These are phyloP conservation scores for Brachionus paranguensis DNA, from an alignment of 1,140 invertebrate genomes.

Conservation along the genomic window DNA sequence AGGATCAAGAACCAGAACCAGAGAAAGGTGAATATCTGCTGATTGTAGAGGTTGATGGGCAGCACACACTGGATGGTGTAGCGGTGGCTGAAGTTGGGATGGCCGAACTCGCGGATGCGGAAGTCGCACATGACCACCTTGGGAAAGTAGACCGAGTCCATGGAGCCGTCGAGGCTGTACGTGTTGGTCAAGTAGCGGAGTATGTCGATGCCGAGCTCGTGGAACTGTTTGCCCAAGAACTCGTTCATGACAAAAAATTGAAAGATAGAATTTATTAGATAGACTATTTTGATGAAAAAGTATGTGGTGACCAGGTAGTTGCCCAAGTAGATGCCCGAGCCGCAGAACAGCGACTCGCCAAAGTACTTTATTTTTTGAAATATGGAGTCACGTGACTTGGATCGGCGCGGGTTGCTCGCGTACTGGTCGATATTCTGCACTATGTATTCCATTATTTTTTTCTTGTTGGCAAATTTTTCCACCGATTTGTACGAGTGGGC, in stretches of 20 bases:
- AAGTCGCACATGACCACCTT: slow-evolving; percentile 39
- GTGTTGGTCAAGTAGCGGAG: slow-evolving; percentile 30
- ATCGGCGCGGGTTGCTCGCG: slow-evolving; percentile 25
- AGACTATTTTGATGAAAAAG: slow-evolving; percentile 34
- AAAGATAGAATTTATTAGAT: slow-evolving; percentile 25
- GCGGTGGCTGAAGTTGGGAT: slow-evolving; percentile 41
- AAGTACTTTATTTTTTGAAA: slow-evolving; percentile 40
- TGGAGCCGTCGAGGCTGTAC: not conserved
- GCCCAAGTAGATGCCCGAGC: slow-evolving; percentile 24
- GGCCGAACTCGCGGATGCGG: slow-evolving; percentile 38
- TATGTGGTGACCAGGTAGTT: slow-evolving; percentile 39
- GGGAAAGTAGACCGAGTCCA: slow-evolving; percentile 37
- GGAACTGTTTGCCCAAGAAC: slow-evolving; percentile 34
- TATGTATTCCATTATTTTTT: slow-evolving; percentile 39
- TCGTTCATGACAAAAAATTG: slow-evolving; percentile 40
- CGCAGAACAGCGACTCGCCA: slow-evolving; percentile 28
- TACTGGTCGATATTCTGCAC: slow-evolving; percentile 38
- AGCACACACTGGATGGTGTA: slow-evolving; percentile 55
- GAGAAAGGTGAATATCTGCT: slow-evolving; percentile 53
- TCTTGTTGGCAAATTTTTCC: slow-evolving; percentile 33
- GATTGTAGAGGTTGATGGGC: slow-evolving; percentile 54
- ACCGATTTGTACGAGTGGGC: slow-evolving; percentile 37
- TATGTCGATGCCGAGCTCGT: slow-evolving; percentile 27
- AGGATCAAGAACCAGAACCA: slow-evolving; percentile 55
- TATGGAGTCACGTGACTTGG: slow-evolving; percentile 18